These are phyloP conservation scores for Torymus tubicola DNA, from an alignment of 2,888 invertebrate genomes.

Conservation along the genomic window DNA sequence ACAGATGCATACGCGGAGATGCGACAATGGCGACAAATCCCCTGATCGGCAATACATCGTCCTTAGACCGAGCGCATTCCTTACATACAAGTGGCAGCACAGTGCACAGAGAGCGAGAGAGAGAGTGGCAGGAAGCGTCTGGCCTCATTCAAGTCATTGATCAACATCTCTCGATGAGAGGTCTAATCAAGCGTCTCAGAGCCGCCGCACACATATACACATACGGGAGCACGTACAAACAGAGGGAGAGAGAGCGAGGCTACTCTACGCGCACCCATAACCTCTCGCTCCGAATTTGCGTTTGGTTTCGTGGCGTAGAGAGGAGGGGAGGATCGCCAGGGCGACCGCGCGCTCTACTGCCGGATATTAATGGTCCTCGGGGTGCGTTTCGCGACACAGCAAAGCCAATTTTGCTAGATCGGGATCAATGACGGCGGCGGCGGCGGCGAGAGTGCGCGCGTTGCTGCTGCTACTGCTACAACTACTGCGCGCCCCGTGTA, in stretches of 20 bases:
- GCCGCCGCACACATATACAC: neutral
- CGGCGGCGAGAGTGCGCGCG: neutral
- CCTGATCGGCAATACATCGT: slow-evolving; percentile 1
- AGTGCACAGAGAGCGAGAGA: neutral
- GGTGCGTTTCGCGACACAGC: slow-evolving; percentile 67
- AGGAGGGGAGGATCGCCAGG: neutral
- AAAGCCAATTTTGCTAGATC: slow-evolving; percentile 68
- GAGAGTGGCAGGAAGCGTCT: no score
- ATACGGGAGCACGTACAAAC: neutral
- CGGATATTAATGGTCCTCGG: slow-evolving; percentile 69
- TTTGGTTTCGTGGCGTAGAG: neutral
- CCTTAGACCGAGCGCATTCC: neutral
- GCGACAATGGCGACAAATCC: neutral
- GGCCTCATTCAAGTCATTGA: slow-evolving; percentile 16
- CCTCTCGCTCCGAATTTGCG: neutral
- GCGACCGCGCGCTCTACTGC: neutral
- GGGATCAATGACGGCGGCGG: slow-evolving; percentile 67
- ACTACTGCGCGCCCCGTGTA: slow-evolving; percentile 62
- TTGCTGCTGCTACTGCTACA: no score
- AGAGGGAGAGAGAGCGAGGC: no score
- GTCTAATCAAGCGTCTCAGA: slow-evolving; percentile 27
- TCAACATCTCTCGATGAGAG: slow-evolving; percentile 14
- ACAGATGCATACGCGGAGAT: no score
- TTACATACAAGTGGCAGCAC: neutral
- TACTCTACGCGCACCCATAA: neutral